Evolutionary conservation across 2,113 vertebrate species (phyloP).

Genomic region (Microcebus murinus): DNA sequence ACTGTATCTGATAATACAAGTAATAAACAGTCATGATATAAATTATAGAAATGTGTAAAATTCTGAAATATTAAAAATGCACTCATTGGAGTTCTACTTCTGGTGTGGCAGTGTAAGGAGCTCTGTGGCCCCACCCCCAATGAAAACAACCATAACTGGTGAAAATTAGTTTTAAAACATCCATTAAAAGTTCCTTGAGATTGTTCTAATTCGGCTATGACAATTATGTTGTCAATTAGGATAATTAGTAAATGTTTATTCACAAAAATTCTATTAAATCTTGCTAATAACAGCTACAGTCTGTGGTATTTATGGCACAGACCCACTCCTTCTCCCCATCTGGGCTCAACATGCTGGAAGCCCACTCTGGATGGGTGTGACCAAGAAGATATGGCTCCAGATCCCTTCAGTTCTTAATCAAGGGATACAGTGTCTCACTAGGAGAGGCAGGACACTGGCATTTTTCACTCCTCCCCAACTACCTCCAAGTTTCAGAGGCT

Average conservation of each 20-base stretch:
- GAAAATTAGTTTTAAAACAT: neutral
- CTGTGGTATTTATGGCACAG: neutral
- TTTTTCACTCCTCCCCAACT: neutral
- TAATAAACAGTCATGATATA: neutral
- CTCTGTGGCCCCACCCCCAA: neutral
- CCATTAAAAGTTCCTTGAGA: neutral
- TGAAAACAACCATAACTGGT: neutral
- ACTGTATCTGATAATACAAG: neutral
- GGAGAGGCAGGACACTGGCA: neutral
- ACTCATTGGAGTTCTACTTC: neutral
- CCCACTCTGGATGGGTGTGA: too few species aligned
- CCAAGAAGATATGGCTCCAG: neutral
- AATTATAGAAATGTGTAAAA: neutral
- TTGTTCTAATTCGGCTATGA: neutral
- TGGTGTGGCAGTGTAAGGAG: neutral
- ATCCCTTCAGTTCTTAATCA: neutral
- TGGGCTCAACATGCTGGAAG: neutral
- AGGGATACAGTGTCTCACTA: neutral
- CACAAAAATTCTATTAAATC: neutral
- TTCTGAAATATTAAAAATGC: neutral
- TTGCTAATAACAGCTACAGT: neutral
- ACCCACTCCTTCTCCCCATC: accelerated
- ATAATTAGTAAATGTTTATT: neutral
- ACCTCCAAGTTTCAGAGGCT: neutral
- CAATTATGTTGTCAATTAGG: neutral